Percentiles rank a stretch among this genome's conserved stretches.
These are phyloP conservation scores for Synanthedon vespiformis DNA, from an alignment of 2,888 invertebrate species.

Conservation along the genomic window DNA sequence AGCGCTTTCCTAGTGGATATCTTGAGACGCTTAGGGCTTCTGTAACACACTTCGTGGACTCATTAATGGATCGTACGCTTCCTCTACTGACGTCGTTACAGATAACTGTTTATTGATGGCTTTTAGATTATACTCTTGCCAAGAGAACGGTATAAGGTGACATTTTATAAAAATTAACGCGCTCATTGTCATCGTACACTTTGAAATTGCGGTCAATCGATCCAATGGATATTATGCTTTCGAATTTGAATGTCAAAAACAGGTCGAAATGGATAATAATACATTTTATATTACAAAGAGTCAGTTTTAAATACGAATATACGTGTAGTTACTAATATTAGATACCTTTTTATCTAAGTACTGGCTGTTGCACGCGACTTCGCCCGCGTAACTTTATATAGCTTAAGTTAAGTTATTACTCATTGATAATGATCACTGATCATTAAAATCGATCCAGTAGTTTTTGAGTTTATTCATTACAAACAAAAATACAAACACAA, in stretches of 20 bases:
- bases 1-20: conserved; percentile 38
- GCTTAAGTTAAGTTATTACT: too few relatives aligned
- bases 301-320: too few relatives aligned
- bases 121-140: conserved; percentile 40
- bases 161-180: conserved; percentile 38
- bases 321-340: too few relatives aligned
- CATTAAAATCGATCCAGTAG: too few relatives aligned
- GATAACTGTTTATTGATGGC: conserved; percentile 53
- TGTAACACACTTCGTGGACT: conserved; percentile 35
- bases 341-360: too few relatives aligned
- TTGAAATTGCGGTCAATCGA: neutral
- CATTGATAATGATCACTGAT: too few relatives aligned
- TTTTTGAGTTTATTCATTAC: too few relatives aligned
- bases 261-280: too few relatives aligned
- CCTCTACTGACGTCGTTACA: conserved; percentile 45
- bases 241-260: neutral
- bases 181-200: neutral
- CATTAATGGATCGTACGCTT: conserved; percentile 58
- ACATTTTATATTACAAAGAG: too few relatives aligned
- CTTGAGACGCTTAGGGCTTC: conserved; percentile 34
- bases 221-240: neutral
- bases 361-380: too few relatives aligned
- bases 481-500: too few relatives aligned
- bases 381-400: too few relatives aligned
- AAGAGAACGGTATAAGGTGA: conserved; percentile 24